Conservation (phyloP, 2,797 vertebrate species). For the Jordanella pulchra region DNA sequence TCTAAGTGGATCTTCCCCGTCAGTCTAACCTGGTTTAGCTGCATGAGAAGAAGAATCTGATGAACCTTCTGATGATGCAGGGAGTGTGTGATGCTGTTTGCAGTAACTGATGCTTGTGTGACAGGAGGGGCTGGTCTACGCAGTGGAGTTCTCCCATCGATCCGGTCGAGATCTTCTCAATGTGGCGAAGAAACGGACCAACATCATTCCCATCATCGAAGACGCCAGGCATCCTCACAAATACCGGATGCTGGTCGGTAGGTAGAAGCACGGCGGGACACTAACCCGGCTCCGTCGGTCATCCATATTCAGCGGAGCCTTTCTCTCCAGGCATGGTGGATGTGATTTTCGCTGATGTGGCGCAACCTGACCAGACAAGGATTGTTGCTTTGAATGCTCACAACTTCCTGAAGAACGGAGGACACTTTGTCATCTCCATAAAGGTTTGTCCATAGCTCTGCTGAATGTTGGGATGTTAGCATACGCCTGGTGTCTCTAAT, state of each 20-base stretch:
- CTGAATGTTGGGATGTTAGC: neutral
- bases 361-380: constrained; percentile 93
- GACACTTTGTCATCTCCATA: constrained; percentile 94
- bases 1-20: too few species aligned
- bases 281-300: too few species aligned
- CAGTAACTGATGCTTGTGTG: too few species aligned
- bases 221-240: constrained; percentile 94
- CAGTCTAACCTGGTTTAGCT: neutral
- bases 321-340: constrained; percentile 88
- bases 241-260: constrained; percentile 93
- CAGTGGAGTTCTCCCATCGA: constrained; percentile 93
- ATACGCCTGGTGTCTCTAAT: too few species aligned
- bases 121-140: constrained; percentile 92
- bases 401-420: constrained; percentile 91
- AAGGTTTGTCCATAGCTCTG: constrained; percentile 77
- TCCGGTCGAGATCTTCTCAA: constrained; percentile 94
- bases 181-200: constrained; percentile 93
- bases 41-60: neutral
- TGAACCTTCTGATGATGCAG: too few species aligned
- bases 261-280: constrained; percentile 34
- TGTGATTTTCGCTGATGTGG: constrained; percentile 94
- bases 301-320: neutral
- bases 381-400: constrained; percentile 94
- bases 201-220: constrained; percentile 94
- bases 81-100: too few species aligned